Percentiles rank a stretch among this genome's conserved stretches.
Conservation (phyloP, 2,797 vertebrate genomes). For the Acestrorhynchus altus region DNA sequence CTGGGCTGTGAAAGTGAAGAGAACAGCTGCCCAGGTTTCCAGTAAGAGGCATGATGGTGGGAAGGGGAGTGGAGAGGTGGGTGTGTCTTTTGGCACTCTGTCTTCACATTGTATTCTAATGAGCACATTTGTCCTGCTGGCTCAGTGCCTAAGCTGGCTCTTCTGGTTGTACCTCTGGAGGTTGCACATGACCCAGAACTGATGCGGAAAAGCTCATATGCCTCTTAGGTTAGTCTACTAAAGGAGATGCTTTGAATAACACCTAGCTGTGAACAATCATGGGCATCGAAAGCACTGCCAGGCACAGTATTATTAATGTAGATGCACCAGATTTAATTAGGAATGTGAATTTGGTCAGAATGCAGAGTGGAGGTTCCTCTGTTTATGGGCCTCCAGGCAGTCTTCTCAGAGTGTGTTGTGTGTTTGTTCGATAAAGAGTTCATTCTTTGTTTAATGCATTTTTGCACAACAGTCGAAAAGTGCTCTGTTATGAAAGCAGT, state of each 20-base stretch:
- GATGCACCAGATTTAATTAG: not conserved
- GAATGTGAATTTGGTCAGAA: not conserved
- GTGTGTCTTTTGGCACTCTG: slow-evolving; percentile 53
- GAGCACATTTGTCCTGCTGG: slow-evolving; percentile 40
- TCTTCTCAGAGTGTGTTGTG: slow-evolving; percentile 10
- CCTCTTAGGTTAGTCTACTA: not conserved
- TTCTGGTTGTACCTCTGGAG: not conserved
- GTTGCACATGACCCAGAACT: slow-evolving; percentile 24
- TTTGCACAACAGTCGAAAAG: slow-evolving; percentile 36
- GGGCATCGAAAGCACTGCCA: not conserved
- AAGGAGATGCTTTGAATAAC: not conserved
- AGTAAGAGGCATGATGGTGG: slow-evolving; percentile 52
- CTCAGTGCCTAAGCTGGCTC: slow-evolving; percentile 15
- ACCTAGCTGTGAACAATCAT: not conserved
- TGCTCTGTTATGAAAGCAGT: slow-evolving; percentile 42
- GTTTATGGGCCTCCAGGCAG: not conserved
- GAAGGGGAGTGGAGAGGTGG: slow-evolving; percentile 43
- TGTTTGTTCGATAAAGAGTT: slow-evolving; percentile 11
- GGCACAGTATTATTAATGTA: not conserved
- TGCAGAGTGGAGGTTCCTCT: not conserved
- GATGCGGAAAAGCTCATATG: slow-evolving; percentile 3
- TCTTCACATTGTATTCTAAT: slow-evolving; percentile 59
- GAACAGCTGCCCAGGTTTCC: slow-evolving; percentile 61
- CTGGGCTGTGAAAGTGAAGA: slow-evolving; percentile 43
- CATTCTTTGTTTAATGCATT: slow-evolving; percentile 36